Evolutionary conservation across 2,797 vertebrate species (phyloP), one percentile per base, ranked within the genome.

Genomic region (Sternotherus odoratus): DNA sequence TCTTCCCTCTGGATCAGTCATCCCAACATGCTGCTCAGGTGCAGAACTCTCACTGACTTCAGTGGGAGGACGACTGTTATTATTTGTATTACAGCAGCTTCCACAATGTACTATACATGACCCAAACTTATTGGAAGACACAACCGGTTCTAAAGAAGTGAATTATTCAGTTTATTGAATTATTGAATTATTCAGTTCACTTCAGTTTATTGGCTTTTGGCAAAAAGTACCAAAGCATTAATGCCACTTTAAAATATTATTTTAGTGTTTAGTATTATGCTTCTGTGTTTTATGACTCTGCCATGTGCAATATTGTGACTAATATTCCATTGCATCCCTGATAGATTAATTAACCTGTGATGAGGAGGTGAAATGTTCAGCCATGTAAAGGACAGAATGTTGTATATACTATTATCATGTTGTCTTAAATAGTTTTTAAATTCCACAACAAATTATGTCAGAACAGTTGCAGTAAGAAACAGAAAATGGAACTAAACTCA

Each of bases 401-500:
- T 36, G 66, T 91, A 83, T 81, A 84, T 82, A 83, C 72, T 87
- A 78, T 81, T 92, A 36, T 80, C 86, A 86, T 94, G 77, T 90
- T 48, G 6, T 63, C 50, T 88, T 91, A 94, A 83, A 97, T 56
- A 16, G 86, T 91, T 86, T 92, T 17, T 1, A 77, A 87, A 95
- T 89, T 85, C 0, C 66, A 69, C 36, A 91, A 89, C 89, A 95
- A 83, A 84, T 94, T 94, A 88, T 63, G 86, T 57, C 26, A 90
- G 92, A 96, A 92, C 85, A 87, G 93, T 92, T 92, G 72, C 81
- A 80, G 12, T 89, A 87, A 91, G 90, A 89, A 95, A 53, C 33
- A 85, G 82, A 89, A 91, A 49, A 87, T 91, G 78, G 95, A 90
- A 83, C 94, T 91, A 72, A 86, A 80, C 82, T 95, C 92, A 46